These are phyloP conservation scores for Actinernus sp. DNA, from an alignment of 92 coral and sea anemone species.

Conservation along the genomic window DNA sequence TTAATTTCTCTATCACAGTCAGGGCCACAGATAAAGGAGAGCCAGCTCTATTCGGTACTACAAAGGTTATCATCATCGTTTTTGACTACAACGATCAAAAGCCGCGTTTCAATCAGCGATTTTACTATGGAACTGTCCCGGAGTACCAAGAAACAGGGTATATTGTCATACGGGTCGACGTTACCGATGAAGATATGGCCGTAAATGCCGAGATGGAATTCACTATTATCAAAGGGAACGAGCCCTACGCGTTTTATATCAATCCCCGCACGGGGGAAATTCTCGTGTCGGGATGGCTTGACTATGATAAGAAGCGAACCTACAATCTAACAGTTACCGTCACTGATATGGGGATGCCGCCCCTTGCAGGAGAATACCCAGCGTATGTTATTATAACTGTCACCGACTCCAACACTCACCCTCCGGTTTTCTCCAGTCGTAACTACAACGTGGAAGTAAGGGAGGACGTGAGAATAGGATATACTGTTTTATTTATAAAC, in stretches of 20 bases:
- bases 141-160: constrained; percentile 78
- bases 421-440: constrained; percentile 77
- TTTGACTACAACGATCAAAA: constrained; percentile 79
- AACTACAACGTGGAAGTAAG: constrained; percentile 46
- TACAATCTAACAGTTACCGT: constrained; percentile 83
- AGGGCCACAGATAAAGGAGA: constrained; percentile 84
- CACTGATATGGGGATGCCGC: constrained; percentile 82
- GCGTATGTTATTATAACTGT: constrained; percentile 67
- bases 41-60: constrained; percentile 66
- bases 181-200: constrained; percentile 66
- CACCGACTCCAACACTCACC: constrained; percentile 80
- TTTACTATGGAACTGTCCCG: constrained; percentile 65
- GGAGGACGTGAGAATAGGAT: constrained; percentile 76
- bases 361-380: constrained; percentile 32
- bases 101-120: constrained; percentile 57
- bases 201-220: constrained; percentile 64
- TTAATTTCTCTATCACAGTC: constrained; percentile 60
- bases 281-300: constrained; percentile 74
- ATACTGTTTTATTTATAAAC: constrained; percentile 57
- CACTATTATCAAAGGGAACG: constrained; percentile 76
- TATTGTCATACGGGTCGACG: constrained; percentile 64
- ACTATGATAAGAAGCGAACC: constrained; percentile 55
- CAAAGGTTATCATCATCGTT: constrained; percentile 56
- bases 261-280: constrained; percentile 69
- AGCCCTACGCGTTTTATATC: constrained; percentile 86